Conservation (phyloP, 2,113 vertebrate genomes). For the Corythaixoides concolor region DNA sequence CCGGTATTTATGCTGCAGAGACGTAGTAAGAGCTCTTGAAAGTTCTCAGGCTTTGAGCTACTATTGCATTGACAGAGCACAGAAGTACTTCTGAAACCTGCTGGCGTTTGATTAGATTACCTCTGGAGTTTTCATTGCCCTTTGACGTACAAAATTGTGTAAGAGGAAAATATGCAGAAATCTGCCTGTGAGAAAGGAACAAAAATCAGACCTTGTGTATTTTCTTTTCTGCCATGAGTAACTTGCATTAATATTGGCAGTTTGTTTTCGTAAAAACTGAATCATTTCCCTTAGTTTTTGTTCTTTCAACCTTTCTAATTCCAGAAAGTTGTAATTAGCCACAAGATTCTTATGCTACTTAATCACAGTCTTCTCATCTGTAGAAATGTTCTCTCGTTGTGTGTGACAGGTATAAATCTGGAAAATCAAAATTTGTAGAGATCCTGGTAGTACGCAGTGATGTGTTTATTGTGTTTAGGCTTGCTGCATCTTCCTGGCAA, state of each 20-base stretch:
- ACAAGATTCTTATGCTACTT: background rate
- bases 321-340: background rate
- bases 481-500: background rate
- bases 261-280: slow-evolving; percentile 16
- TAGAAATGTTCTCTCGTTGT: background rate
- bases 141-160: background rate
- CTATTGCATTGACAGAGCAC: background rate
- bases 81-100: background rate
- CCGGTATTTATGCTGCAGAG: background rate
- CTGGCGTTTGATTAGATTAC: background rate
- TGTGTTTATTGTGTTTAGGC: background rate
- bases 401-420: background rate
- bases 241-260: background rate
- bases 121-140: background rate
- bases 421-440: background rate
- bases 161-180: background rate
- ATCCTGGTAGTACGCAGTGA: fast-evolving
- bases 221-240: background rate
- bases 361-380: background rate
- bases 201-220: background rate
- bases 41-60: background rate
- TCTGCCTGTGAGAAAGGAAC: background rate
- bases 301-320: background rate
- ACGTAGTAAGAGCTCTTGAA: background rate
- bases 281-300: background rate